These are phyloP conservation scores for Xanthorhoe designata DNA, from an alignment of 2,888 invertebrate species.

Conservation along the genomic window DNA sequence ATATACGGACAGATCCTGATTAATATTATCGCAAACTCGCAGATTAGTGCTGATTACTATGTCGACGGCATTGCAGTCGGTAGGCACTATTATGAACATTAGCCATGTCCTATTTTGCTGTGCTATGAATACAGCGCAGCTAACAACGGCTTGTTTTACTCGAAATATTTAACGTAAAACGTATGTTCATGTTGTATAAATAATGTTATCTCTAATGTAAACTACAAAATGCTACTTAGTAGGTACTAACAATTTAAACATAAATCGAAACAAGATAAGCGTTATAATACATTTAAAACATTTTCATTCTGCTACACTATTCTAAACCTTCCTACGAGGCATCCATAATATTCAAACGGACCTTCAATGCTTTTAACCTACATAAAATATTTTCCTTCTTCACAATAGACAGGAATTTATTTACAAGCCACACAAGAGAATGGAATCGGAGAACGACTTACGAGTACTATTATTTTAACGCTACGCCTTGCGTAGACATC, in stretches of 20 bases:
- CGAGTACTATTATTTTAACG: slow-evolving; percentile 1
- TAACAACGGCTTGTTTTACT: slow-evolving; percentile 1
- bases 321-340: neutral
- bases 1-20: slow-evolving; percentile 5
- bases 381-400: neutral
- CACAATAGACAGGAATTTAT: neutral
- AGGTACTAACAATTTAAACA: neutral
- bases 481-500: slow-evolving; percentile 5
- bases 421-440: neutral
- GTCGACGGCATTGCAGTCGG: slow-evolving; percentile 16
- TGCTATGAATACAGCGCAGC: slow-evolving; percentile 13
- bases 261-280: neutral
- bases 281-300: neutral
- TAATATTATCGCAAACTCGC: slow-evolving; percentile 1
- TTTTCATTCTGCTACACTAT: neutral
- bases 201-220: neutral
- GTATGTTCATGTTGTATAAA: neutral
- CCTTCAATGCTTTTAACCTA: neutral
- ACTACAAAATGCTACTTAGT: neutral
- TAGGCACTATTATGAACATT: slow-evolving; percentile 5
- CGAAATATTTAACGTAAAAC: neutral
- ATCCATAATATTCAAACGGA: neutral
- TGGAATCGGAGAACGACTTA: neutral
- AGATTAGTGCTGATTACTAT: slow-evolving; percentile 10
- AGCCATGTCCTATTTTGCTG: slow-evolving; percentile 24